Base-by-base conservation (phyloP, 2,797 vertebrate genomes). In the Channallabes apus region DNA sequence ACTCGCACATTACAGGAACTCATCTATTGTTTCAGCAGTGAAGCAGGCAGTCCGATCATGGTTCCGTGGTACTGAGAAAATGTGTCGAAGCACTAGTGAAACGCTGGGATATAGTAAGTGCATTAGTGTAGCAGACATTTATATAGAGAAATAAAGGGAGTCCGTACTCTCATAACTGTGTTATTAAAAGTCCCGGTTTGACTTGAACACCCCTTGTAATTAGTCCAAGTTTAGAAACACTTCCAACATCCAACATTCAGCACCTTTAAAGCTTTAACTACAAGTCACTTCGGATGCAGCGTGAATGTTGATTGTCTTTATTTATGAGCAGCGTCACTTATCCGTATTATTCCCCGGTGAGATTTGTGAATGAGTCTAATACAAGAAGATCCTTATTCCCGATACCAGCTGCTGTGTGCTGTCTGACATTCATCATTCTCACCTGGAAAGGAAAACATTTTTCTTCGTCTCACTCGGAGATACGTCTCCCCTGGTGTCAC, bases 401-500 rank as follows among this genome's bases (percentile, higher is more conserved):
- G 54, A 84, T 71, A 61, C 68, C 68, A 46, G 51, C 80, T 41
- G 80, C 71, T 1, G 4, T 12, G 1, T 3, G 41, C 59, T 32
- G 5, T 61, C 73, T 58, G 61, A 75, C 77, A 80, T 80, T 61
- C 76, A 86, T 86, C 86, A 86, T 75, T 68, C 76, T 79, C 65
- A 83, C 73, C 73, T 79, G 65, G 59, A 59, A 82, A 82, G 61
- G 65, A 80, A 83, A 64, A 68, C 35, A 22, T 71, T 85, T 64
- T 64, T 8, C 92, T 91, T 92, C 92, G 88, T 89, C 90, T 87
- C 24, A 88, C 91, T 92, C 90, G 88, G 90, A 94, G 93, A 93
- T 92, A 91, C 90, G 91, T 91, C 92, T 91, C 89, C 90, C 85
- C 91, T 90, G 92, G 92, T 93, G 71, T 91, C 89, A 87, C 90